phyloP scores from a whole-genome alignment of 2,888 invertebrate genomes.

The Ctenicera cuprea region DNA sequence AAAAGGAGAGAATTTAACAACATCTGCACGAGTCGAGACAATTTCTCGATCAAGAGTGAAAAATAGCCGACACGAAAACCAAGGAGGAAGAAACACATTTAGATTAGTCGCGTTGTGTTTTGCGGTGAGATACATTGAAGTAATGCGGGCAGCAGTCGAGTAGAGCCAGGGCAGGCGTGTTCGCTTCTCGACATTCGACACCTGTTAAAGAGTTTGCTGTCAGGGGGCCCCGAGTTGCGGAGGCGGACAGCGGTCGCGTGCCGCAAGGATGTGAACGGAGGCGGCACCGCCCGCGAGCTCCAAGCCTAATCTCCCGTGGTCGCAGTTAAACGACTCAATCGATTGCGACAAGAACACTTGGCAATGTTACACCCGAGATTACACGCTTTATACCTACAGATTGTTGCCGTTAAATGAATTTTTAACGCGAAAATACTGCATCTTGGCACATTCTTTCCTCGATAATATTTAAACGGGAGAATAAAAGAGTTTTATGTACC shows the following conservation, averaged over 20 bases:
- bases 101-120: slow-evolving; percentile 11
- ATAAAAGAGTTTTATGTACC: too few relatives aligned
- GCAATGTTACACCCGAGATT: slow-evolving; percentile 48
- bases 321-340: slow-evolving; percentile 59
- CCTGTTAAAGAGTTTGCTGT: slow-evolving; percentile 56
- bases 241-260: slow-evolving; percentile 70
- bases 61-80: slow-evolving; percentile 11
- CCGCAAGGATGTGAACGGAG: slow-evolving; percentile 58
- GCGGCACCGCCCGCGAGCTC: slow-evolving; percentile 54
- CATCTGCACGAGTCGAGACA: slow-evolving; percentile 15
- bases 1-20: slow-evolving; percentile 22
- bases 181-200: slow-evolving; percentile 54
- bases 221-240: slow-evolving; percentile 55
- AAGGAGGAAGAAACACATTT: slow-evolving; percentile 12
- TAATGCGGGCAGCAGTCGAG: slow-evolving; percentile 27
- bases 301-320: slow-evolving; percentile 55
- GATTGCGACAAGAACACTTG: slow-evolving; percentile 57
- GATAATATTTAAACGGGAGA: background rate
- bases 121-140: slow-evolving; percentile 3
- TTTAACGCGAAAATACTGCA: slow-evolving; percentile 20
- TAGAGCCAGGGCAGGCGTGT: slow-evolving; percentile 33
- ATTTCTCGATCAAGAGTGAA: background rate
- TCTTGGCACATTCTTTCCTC: slow-evolving; percentile 4
- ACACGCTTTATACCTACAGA: slow-evolving; percentile 31
- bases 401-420: slow-evolving; percentile 20